A percentile compares a stretch with the other conserved stretches of the same genome.
These are phyloP conservation scores for Temnothorax rugatulus DNA, from an alignment of 2,888 invertebrate genomes.

Conservation along the genomic window DNA sequence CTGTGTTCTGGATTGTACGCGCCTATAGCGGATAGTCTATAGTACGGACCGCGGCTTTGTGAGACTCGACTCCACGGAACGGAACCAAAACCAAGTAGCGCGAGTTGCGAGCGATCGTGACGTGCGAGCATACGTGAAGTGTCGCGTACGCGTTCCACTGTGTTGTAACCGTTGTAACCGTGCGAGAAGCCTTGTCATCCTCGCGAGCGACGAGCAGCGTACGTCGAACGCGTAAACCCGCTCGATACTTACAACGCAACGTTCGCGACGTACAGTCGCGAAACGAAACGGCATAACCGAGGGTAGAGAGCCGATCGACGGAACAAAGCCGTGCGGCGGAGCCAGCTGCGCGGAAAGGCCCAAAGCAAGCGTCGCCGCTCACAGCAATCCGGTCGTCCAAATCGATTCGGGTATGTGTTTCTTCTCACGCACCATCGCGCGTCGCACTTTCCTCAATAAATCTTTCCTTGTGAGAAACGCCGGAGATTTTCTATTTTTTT, in stretches of 20 bases:
- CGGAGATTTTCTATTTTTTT: not conserved
- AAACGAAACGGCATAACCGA: not conserved
- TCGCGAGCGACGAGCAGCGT: too few species aligned
- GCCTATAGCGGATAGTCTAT: too few species aligned
- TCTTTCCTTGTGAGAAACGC: too few species aligned
- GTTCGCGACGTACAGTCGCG: not conserved
- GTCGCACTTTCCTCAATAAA: not conserved
- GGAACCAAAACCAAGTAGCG: too few species aligned
- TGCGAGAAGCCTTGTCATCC: not conserved
- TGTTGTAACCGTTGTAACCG: too few species aligned
- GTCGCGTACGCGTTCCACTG: too few species aligned
- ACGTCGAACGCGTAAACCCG: not conserved
- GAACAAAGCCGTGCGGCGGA: not conserved
- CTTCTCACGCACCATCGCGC: not conserved
- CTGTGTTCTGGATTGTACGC: too few species aligned
- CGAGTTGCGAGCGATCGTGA: too few species aligned
- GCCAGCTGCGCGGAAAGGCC: not conserved
- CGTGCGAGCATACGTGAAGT: too few species aligned
- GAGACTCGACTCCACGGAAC: too few species aligned
- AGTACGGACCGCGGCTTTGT: too few species aligned
- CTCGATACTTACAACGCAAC: not conserved
- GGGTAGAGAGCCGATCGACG: not conserved
- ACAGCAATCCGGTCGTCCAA: not conserved
- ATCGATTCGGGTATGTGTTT: not conserved
- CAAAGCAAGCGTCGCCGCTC: not conserved